Evolutionary conservation across 2,113 vertebrate species (phyloP).

Genomic region (Callocephalon fimbriatum): DNA sequence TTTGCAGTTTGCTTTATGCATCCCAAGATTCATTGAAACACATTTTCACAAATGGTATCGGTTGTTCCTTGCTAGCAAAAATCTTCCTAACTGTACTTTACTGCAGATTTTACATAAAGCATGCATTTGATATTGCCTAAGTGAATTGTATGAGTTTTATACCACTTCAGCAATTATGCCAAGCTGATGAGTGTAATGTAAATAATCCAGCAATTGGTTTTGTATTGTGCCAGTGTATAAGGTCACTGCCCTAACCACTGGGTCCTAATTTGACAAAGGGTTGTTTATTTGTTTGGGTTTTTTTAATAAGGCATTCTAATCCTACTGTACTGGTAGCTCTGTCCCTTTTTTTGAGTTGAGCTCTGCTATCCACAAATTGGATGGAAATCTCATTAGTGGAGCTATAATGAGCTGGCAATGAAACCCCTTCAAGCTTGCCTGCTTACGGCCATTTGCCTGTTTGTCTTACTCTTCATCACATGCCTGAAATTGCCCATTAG

Average conservation of each 20-base stretch:
- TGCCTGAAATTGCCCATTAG: slow-evolving; percentile 71
- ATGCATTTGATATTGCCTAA: background rate
- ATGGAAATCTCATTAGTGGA: slow-evolving; percentile 75
- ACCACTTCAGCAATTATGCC: slow-evolving; percentile 29
- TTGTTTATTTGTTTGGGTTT: background rate
- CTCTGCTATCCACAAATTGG: slow-evolving; percentile 68
- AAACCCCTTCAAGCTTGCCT: slow-evolving; percentile 64
- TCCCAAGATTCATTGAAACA: background rate
- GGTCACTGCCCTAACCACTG: slow-evolving; percentile 7
- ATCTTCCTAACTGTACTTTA: background rate
- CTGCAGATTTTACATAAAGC: background rate
- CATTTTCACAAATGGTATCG: background rate
- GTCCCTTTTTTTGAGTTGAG: slow-evolving; percentile 56
- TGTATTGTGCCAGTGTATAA: background rate
- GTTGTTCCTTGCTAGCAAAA: background rate
- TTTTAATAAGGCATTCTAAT: slow-evolving; percentile 64
- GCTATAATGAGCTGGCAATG: slow-evolving; percentile 72
- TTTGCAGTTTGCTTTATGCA: background rate
- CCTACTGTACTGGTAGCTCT: slow-evolving; percentile 56
- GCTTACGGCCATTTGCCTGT: slow-evolving; percentile 66
- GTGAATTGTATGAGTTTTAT: slow-evolving; percentile 14
- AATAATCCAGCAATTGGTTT: slow-evolving; percentile 51
- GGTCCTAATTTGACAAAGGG: slow-evolving; percentile 49
- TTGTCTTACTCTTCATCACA: slow-evolving; percentile 68
- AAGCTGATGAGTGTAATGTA: slow-evolving; percentile 24